Evolutionary conservation across 2,888 invertebrate species (phyloP).

Genomic region (Hybos culiciformis): DNA sequence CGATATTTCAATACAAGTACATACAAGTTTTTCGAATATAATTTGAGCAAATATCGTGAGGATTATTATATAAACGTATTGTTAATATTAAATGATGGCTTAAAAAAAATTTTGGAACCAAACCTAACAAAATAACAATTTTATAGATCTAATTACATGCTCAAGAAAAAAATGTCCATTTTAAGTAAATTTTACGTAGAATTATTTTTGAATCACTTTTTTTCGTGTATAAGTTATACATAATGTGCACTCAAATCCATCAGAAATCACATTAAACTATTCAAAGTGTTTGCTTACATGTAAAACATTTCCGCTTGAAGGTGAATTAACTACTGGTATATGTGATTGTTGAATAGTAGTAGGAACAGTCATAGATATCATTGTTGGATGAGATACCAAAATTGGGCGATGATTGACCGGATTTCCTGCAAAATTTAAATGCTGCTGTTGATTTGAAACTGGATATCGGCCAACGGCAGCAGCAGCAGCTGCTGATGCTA

Average conservation of each 20-base stretch:
- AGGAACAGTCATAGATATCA: conserved; percentile 21
- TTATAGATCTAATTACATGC: no score
- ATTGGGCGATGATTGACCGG: conserved; percentile 28
- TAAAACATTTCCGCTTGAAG: conserved; percentile 58
- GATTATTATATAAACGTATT: no score
- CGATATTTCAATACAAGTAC: no score
- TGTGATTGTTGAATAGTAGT: conserved; percentile 22
- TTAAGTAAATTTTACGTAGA: no score
- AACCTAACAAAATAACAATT: no score
- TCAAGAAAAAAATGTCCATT: no score
- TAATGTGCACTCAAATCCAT: neutral
- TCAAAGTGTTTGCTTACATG: conserved; percentile 33
- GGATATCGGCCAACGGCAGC: conserved; percentile 13
- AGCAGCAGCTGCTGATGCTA: conserved; percentile 26
- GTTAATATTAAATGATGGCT: no score
- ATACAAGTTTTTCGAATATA: no score
- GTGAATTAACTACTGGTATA: conserved; percentile 42
- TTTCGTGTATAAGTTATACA: no score
- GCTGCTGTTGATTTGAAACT: neutral
- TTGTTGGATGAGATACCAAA: conserved; percentile 32
- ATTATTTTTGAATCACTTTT: neutral
- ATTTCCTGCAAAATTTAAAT: conserved; percentile 16
- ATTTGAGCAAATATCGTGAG: no score
- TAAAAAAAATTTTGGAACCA: no score
- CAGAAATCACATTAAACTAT: conserved; percentile 13